Evolutionary conservation across 2,113 vertebrate species (phyloP).

Genomic region (Bubalus kerabau): DNA sequence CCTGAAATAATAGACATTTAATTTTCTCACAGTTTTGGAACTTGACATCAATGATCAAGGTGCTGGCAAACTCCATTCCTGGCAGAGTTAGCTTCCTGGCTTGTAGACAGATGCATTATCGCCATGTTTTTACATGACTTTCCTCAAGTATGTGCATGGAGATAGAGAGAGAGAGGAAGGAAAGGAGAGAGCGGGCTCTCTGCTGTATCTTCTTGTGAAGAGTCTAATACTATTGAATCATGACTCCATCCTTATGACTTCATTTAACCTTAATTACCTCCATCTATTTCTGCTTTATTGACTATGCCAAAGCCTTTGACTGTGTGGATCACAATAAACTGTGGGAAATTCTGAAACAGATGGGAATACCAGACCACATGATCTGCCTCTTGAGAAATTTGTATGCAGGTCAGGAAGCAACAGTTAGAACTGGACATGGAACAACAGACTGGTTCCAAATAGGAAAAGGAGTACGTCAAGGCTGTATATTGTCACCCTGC

Average conservation of each 20-base stretch:
- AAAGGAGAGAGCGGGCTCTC: neutral
- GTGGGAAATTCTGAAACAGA: no score
- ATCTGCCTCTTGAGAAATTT: no score
- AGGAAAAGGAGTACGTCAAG: no score
- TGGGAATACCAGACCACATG: no score
- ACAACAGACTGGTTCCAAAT: no score
- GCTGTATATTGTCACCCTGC: no score
- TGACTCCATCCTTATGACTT: neutral
- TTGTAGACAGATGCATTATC: neutral
- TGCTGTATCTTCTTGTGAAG: neutral
- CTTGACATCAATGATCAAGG: neutral
- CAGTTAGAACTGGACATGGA: no score
- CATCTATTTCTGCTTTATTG: no score
- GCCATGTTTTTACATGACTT: neutral
- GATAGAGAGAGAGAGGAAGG: neutral
- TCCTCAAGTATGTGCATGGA: neutral
- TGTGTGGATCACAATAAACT: no score
- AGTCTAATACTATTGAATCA: neutral
- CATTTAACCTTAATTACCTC: neutral
- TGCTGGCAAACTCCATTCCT: neutral
- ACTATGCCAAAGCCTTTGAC: no score
- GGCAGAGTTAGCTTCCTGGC: neutral
- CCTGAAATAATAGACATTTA: neutral
- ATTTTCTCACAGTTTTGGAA: neutral
- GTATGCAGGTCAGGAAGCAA: no score